Percentiles rank a stretch among this genome's conserved stretches.
Conservation (phyloP, 2,888 invertebrate species). For the Cephus pygmeus region DNA sequence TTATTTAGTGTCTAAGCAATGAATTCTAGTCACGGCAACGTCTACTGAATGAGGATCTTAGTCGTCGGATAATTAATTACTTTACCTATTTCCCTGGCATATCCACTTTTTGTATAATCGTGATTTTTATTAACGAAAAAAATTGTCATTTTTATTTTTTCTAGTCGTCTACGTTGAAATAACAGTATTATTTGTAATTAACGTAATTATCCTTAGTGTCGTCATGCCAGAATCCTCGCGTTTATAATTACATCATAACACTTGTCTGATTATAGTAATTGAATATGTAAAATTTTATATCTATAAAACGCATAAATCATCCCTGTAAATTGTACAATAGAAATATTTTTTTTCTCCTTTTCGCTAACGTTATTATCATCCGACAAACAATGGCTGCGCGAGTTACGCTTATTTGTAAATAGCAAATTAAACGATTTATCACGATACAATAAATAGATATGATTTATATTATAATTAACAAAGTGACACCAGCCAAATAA, state of each 20-base stretch:
- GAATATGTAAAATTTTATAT: neutral
- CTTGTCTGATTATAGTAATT: neutral
- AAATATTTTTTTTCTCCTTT: neutral
- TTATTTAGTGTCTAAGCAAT: slow-evolving; percentile 48
- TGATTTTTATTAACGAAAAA: neutral
- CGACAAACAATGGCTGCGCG: neutral
- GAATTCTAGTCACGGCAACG: slow-evolving; percentile 29
- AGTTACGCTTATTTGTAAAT: neutral
- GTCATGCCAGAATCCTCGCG: neutral
- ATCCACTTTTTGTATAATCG: neutral
- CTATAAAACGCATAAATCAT: neutral
- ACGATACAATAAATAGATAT: neutral
- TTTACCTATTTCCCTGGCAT: neutral
- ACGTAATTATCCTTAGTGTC: neutral
- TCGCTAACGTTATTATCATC: neutral
- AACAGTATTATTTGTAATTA: slow-evolving; percentile 7
- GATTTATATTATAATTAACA: neutral
- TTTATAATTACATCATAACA: neutral
- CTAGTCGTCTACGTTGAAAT: neutral
- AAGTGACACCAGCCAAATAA: slow-evolving; percentile 30
- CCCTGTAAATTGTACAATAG: neutral
- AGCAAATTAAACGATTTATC: neutral
- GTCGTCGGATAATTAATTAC: neutral
- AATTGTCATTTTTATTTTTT: neutral
- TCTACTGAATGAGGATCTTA: neutral